These are phyloP conservation scores for Pelobates fuscus DNA, from an alignment of 2,113 vertebrate genomes.

Conservation along the genomic window DNA sequence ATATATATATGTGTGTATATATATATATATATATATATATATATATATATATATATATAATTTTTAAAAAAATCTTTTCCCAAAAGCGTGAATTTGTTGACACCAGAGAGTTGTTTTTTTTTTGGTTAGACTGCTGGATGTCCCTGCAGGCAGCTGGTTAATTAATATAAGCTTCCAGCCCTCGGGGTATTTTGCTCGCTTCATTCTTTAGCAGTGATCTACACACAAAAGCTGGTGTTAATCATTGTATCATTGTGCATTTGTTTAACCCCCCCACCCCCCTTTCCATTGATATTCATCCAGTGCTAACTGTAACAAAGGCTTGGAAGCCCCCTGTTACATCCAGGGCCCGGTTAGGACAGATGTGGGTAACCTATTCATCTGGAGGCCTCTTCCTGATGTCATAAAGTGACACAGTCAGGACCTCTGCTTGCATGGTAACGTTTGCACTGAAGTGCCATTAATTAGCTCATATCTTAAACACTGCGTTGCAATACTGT, in stretches of 20 bases:
- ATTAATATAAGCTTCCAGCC: slow-evolving; percentile 11
- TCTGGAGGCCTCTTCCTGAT: background rate
- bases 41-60: too few species aligned
- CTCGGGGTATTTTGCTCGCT: background rate
- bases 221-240: slow-evolving; percentile 34
- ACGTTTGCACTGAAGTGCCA: too few species aligned
- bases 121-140: background rate
- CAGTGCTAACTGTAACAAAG: background rate
- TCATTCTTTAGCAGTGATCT: slow-evolving; percentile 20
- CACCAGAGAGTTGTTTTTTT: too few species aligned
- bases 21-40: too few species aligned
- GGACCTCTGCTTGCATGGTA: too few species aligned
- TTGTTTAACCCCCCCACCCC: background rate
- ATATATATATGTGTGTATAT: too few species aligned
- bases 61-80: too few species aligned
- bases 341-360: slow-evolving; percentile 15
- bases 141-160: slow-evolving; percentile 17
- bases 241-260: slow-evolving; percentile 46
- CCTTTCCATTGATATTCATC: background rate
- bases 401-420: slow-evolving; percentile 13
- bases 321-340: background rate
- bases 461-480: too few species aligned
- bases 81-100: too few species aligned
- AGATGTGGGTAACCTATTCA: slow-evolving; percentile 30
- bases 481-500: too few species aligned